phyloP scores from a whole-genome alignment of 2,797 vertebrate genomes.

The Karalla daura region DNA sequence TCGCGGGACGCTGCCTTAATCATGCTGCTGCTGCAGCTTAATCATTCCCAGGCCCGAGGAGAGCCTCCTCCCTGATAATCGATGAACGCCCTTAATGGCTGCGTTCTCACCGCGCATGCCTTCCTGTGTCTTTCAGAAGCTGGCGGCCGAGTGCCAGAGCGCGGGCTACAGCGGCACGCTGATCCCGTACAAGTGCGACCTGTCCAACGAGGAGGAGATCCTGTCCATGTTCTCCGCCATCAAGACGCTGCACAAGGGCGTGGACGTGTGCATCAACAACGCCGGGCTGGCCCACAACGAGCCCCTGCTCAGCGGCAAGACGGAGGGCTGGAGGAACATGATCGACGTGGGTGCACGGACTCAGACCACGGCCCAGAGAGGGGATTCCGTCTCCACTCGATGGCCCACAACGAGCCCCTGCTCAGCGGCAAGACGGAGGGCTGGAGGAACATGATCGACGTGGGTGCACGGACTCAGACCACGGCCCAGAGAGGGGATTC shows the following conservation, averaged over 20 bases:
- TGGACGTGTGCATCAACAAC: constrained; percentile 97
- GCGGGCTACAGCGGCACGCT: constrained; percentile 92
- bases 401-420: constrained; percentile 91
- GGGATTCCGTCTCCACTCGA: no score
- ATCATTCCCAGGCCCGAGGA: constrained; percentile 33
- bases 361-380: no score
- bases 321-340: constrained; percentile 95
- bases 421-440: constrained; percentile 91
- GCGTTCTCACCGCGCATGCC: no score
- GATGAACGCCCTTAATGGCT: no score
- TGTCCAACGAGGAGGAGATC: constrained; percentile 96
- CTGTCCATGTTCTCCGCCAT: constrained; percentile 97
- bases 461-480: constrained; percentile 80
- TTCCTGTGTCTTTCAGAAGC: constrained; percentile 85
- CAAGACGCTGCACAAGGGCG: constrained; percentile 90
- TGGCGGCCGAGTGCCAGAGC: constrained; percentile 95
- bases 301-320: constrained; percentile 90
- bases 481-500: no score
- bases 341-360: constrained; percentile 88
- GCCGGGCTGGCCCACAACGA: constrained; percentile 92
- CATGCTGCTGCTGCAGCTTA: constrained; percentile 12
- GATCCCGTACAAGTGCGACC: constrained; percentile 95
- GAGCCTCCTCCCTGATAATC: constrained; percentile 1
- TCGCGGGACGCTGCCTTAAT: constrained; percentile 15
- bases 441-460: constrained; percentile 96